phyloP scores from a whole-genome alignment of 2,888 invertebrate species.

The Leptopilina drosophilae region DNA sequence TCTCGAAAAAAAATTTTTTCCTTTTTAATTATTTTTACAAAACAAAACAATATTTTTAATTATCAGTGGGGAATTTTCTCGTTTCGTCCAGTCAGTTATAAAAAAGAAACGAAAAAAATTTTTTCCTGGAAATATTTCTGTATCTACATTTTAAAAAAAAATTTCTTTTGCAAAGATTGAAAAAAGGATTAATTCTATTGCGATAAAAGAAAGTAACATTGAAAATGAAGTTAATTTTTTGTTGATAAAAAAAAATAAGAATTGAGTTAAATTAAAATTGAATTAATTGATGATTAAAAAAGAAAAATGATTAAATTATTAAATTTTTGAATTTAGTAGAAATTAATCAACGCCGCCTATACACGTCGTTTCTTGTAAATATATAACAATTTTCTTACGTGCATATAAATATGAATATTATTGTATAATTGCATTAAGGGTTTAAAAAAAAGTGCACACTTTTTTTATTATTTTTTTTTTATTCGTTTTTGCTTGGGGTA shows the following conservation, averaged over 20 bases:
- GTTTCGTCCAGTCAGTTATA: constrained; percentile 34
- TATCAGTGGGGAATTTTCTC: neutral
- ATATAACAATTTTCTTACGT: constrained; percentile 23
- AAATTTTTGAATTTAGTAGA: neutral
- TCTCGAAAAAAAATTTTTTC: neutral
- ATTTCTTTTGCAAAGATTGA: too few species aligned
- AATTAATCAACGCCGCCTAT: constrained; percentile 16
- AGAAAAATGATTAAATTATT: neutral
- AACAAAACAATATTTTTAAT: neutral
- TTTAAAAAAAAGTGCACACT: constrained; percentile 1
- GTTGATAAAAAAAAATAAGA: neutral
- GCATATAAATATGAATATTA: constrained; percentile 29
- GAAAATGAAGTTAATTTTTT: neutral
- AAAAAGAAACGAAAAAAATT: neutral
- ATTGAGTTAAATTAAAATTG: too few species aligned
- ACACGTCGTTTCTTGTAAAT: constrained; percentile 31
- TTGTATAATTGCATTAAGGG: constrained; percentile 18
- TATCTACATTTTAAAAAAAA: constrained; percentile 1
- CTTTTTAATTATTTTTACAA: neutral
- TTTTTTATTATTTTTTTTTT: constrained; percentile 23
- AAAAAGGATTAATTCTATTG: neutral
- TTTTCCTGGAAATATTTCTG: constrained; percentile 6
- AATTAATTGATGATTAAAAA: neutral
- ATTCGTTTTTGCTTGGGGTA: constrained; percentile 26
- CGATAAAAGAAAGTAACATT: neutral